These are phyloP conservation scores for Sebastes trivittatus DNA, from an alignment of 2,797 vertebrate genomes.

Conservation along the genomic window DNA sequence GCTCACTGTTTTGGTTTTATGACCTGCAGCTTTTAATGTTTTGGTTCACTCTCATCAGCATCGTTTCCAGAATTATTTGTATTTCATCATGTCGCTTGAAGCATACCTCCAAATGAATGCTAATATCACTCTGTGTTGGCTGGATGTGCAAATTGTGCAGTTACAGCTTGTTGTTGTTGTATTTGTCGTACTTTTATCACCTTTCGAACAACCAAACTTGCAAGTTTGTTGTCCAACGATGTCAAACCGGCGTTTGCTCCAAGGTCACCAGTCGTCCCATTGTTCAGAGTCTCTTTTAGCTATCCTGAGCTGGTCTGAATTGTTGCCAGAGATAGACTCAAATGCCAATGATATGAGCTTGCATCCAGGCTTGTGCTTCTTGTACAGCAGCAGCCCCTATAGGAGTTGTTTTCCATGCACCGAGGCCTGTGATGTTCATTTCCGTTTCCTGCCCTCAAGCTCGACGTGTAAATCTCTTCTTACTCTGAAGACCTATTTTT, in stretches of 20 bases:
- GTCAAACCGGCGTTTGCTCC: background rate
- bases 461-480: background rate
- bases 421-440: background rate
- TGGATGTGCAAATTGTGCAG: no score
- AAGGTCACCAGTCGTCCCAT: background rate
- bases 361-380: background rate
- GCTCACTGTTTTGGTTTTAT: no score
- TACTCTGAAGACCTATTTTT: background rate
- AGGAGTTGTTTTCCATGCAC: background rate
- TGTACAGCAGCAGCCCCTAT: background rate
- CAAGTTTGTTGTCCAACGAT: background rate
- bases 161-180: background rate
- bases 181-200: background rate
- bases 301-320: background rate
- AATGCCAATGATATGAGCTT: conserved; percentile 25
- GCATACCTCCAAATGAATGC: background rate
- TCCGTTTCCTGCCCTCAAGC: conserved; percentile 13
- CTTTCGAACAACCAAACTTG: background rate
- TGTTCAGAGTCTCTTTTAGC: background rate
- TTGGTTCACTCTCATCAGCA: no score
- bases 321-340: conserved; percentile 1
- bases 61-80: no score
- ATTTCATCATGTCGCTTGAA: background rate
- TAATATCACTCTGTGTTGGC: no score
- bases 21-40: no score